A percentile compares a stretch with the other conserved stretches of the same genome.
Evolutionary conservation across 1,140 invertebrate species (phyloP).

Genomic region (Plectus sambesii): DNA sequence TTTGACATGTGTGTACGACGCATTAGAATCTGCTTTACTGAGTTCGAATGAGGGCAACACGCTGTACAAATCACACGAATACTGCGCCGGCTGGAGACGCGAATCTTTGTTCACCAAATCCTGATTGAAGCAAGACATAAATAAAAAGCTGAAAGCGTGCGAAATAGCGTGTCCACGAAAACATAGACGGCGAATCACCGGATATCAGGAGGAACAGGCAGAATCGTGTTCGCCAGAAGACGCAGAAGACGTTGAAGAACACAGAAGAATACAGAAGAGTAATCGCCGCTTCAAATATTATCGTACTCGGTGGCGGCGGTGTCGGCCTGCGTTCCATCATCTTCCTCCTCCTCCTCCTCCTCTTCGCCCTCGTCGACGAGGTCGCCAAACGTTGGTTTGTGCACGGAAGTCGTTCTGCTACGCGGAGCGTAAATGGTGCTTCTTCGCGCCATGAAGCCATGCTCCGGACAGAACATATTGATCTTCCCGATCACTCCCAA

Average conservation of each 20-base stretch:
- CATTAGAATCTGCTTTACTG: too few relatives aligned
- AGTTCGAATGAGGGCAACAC: too few relatives aligned
- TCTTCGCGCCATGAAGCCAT: conserved; percentile 36
- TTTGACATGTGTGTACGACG: too few relatives aligned
- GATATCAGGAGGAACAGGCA: conserved; percentile 4
- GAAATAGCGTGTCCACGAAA: conserved; percentile 13
- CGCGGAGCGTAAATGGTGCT: too few relatives aligned
- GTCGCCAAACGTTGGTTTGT: conserved; percentile 5
- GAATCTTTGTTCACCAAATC: too few relatives aligned
- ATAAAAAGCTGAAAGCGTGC: neutral
- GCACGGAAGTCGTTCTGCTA: too few relatives aligned
- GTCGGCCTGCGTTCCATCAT: too few relatives aligned
- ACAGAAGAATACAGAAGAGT: conserved; percentile 6
- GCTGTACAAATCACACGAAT: too few relatives aligned
- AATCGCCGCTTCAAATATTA: neutral
- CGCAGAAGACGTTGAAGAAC: neutral
- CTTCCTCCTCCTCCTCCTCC: conserved; percentile 22
- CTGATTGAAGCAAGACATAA: too few relatives aligned
- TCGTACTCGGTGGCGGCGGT: too few relatives aligned
- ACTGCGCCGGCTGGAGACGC: too few relatives aligned
- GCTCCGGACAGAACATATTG: conserved; percentile 44
- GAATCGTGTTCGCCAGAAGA: conserved; percentile 9
- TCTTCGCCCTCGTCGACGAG: conserved; percentile 17
- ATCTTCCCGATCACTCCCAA: conserved; percentile 34
- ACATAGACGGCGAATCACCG: neutral